A percentile compares a stretch with the other conserved stretches of the same genome.
Conservation (phyloP, 2,888 invertebrate species). For the Chloroclystis v-ata region DNA sequence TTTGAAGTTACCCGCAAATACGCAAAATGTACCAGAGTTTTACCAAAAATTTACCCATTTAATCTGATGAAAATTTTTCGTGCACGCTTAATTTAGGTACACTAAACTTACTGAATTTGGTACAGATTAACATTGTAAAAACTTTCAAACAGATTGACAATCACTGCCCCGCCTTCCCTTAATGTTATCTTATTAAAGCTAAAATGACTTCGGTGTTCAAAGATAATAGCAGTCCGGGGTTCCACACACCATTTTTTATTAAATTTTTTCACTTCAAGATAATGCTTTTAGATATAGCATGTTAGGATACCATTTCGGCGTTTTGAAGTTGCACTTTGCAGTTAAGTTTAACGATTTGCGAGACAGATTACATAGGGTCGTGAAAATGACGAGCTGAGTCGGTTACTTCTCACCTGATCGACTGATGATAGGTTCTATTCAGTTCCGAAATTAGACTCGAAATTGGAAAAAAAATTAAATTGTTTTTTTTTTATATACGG, state of each 20-base stretch:
- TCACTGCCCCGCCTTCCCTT: slow-evolving; percentile 53
- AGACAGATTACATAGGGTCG: slow-evolving; percentile 12
- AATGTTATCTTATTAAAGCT: slow-evolving; percentile 79
- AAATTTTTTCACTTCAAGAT: slow-evolving; percentile 54
- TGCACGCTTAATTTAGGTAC: too few relatives aligned
- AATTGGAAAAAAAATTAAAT: too few relatives aligned
- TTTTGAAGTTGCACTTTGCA: slow-evolving; percentile 27
- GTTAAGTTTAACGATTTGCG: slow-evolving; percentile 30
- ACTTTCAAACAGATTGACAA: slow-evolving; percentile 53
- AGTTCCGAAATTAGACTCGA: neutral
- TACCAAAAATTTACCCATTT: too few relatives aligned
- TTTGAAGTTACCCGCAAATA: too few relatives aligned
- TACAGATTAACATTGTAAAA: too few relatives aligned
- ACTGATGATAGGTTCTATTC: neutral
- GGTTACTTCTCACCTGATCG: slow-evolving; percentile 6
- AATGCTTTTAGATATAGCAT: slow-evolving; percentile 69
- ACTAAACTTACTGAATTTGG: too few relatives aligned
- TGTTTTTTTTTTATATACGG: too few relatives aligned
- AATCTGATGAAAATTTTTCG: too few relatives aligned
- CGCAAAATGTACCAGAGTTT: too few relatives aligned
- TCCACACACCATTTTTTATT: slow-evolving; percentile 64
- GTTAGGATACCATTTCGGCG: slow-evolving; percentile 62
- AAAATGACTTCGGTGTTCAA: slow-evolving; percentile 77
- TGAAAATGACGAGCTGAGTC: slow-evolving; percentile 6
- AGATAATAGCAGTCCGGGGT: slow-evolving; percentile 71